Percentiles rank a stretch among this genome's conserved stretches.
Conservation (phyloP, 2,797 vertebrate species). For the Catharus ustulatus region DNA sequence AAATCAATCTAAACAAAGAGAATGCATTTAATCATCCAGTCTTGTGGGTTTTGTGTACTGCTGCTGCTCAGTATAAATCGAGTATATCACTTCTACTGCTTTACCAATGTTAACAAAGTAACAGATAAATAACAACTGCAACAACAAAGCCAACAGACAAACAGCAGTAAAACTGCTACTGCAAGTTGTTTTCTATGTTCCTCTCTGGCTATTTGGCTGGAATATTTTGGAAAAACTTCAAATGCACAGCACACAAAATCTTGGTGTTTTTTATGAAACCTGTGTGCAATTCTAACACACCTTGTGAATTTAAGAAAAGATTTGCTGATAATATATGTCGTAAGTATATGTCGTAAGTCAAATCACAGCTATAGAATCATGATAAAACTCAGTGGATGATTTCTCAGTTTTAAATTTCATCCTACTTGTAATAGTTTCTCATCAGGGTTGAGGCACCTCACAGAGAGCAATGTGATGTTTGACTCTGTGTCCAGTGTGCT, state of each 20-base stretch:
- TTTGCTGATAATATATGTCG: neutral
- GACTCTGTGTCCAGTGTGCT: neutral
- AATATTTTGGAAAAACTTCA: neutral
- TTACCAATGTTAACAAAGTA: neutral
- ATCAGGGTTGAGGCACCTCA: neutral
- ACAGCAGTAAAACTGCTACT: neutral
- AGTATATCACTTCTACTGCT: neutral
- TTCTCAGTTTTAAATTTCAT: neutral
- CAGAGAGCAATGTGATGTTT: neutral
- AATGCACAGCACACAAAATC: neutral
- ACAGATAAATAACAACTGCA: neutral
- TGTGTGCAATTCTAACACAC: neutral
- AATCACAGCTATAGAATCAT: neutral
- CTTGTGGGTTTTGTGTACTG: neutral
- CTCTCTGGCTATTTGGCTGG: neutral
- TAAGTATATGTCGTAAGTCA: neutral
- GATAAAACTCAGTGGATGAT: neutral
- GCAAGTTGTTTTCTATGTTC: neutral
- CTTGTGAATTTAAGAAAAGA: neutral
- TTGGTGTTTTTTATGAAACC: neutral
- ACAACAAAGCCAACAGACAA: neutral
- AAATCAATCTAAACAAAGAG: neutral
- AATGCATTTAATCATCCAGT: neutral
- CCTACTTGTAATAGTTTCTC: neutral
- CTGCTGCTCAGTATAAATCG: neutral